A percentile compares a stretch with the other conserved stretches of the same genome.
These are phyloP conservation scores for Telmatochromis brachygnathus DNA, from an alignment of 2,113 vertebrate species.

Conservation along the genomic window DNA sequence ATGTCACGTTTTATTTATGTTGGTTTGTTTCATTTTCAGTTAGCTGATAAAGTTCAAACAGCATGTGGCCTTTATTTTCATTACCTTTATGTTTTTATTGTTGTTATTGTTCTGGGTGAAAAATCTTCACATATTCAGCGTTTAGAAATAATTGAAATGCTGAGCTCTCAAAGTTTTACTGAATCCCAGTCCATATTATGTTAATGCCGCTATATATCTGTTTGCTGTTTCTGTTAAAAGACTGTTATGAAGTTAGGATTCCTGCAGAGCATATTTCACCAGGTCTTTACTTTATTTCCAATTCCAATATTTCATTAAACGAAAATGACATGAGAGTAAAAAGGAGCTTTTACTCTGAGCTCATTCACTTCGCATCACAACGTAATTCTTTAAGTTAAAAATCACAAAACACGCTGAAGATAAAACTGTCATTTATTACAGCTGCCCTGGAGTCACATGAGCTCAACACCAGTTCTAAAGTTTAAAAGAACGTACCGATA, in stretches of 20 bases:
- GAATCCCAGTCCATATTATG: conserved; percentile 11
- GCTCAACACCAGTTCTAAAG: not conserved
- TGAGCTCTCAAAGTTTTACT: not conserved
- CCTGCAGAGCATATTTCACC: not conserved
- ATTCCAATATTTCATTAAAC: not conserved
- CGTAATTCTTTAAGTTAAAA: not conserved
- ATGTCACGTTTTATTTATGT: not conserved
- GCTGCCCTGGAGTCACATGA: not conserved
- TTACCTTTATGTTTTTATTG: not conserved
- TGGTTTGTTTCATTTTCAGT: not conserved
- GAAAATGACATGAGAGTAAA: not conserved
- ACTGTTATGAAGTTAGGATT: conserved; percentile 56
- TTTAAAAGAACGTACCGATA: not conserved
- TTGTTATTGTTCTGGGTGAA: not conserved
- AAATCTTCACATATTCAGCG: not conserved
- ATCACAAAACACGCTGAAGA: not conserved
- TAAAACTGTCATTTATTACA: not conserved
- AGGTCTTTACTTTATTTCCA: not conserved
- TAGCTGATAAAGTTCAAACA: not conserved
- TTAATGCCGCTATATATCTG: not conserved
- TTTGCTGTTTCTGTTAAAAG: conserved; percentile 26
- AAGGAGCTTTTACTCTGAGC: not conserved
- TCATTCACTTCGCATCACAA: not conserved
- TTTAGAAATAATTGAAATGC: not conserved
- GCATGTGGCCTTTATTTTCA: not conserved